These are phyloP conservation scores for Perodicticus potto DNA, from an alignment of 2,797 vertebrate genomes.

Conservation along the genomic window DNA sequence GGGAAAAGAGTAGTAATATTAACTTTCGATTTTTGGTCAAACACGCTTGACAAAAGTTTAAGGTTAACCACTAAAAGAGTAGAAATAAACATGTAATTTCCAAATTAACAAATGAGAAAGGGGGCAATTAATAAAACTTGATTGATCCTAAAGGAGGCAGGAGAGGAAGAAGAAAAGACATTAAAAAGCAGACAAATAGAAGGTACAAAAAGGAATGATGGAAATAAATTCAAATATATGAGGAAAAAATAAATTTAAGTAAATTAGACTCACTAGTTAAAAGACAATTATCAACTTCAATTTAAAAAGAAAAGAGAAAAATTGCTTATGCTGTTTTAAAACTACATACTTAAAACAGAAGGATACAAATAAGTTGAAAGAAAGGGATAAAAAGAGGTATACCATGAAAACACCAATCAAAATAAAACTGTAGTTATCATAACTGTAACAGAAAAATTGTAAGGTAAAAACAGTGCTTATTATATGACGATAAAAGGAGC, in stretches of 20 bases:
- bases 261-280: not conserved
- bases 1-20: not conserved
- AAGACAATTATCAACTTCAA: not conserved
- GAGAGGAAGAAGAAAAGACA: not conserved
- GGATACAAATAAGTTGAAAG: not conserved
- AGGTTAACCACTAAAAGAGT: not conserved
- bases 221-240: constrained; percentile 8
- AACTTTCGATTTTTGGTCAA: not conserved
- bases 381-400: not conserved
- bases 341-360: not conserved
- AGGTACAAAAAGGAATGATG: not conserved
- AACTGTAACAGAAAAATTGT: not conserved
- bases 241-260: not conserved
- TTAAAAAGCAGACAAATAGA: not conserved
- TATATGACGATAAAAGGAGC: not conserved
- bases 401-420: not conserved
- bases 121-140: not conserved
- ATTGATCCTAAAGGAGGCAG: not conserved
- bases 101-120: not conserved
- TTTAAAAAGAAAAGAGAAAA: not conserved
- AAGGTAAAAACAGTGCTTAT: not conserved
- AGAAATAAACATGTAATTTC: constrained; percentile 42
- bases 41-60: not conserved
- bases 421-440: not conserved
- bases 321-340: not conserved